phyloP scores from a whole-genome alignment of 2,113 vertebrate species.

The Vidua chalybeata region DNA sequence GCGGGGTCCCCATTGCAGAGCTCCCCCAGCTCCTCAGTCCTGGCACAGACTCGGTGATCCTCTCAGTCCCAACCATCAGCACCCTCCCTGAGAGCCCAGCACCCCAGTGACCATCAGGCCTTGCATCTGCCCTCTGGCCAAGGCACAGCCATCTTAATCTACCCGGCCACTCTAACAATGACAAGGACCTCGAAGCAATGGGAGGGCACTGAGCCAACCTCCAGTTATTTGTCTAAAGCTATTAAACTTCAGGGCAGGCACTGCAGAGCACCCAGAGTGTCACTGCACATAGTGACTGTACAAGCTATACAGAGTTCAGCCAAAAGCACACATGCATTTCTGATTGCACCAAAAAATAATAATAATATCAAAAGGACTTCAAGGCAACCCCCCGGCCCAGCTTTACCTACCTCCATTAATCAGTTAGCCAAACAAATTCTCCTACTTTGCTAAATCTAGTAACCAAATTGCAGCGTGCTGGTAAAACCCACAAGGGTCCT shows the following conservation, averaged over 20 bases:
- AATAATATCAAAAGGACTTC: neutral
- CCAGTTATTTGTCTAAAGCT: neutral
- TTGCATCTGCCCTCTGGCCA: neutral
- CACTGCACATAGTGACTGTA: neutral
- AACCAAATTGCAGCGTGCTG: constrained; percentile 34
- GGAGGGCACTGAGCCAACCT: neutral
- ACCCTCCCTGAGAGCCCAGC: neutral
- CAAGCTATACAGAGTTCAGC: constrained; percentile 46
- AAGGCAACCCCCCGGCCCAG: neutral
- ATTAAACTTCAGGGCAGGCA: neutral
- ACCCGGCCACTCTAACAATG: accelerated
- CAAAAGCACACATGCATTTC: constrained; percentile 57
- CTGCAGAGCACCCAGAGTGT: neutral
- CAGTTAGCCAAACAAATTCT: constrained; percentile 72
- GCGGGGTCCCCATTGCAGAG: neutral
- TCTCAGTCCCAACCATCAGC: neutral
- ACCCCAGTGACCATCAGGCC: neutral
- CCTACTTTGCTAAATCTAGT: constrained; percentile 53
- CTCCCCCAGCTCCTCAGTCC: neutral
- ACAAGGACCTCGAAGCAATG: neutral
- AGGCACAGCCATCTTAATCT: neutral
- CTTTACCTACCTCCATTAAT: constrained; percentile 70
- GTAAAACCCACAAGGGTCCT: constrained; percentile 39
- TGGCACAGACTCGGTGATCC: accelerated
- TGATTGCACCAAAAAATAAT: neutral